Evolutionary conservation across 2,797 vertebrate genomes (phyloP), one percentile per base, ranked within the genome.

Genomic region (Syngnathus rostellatus): DNA sequence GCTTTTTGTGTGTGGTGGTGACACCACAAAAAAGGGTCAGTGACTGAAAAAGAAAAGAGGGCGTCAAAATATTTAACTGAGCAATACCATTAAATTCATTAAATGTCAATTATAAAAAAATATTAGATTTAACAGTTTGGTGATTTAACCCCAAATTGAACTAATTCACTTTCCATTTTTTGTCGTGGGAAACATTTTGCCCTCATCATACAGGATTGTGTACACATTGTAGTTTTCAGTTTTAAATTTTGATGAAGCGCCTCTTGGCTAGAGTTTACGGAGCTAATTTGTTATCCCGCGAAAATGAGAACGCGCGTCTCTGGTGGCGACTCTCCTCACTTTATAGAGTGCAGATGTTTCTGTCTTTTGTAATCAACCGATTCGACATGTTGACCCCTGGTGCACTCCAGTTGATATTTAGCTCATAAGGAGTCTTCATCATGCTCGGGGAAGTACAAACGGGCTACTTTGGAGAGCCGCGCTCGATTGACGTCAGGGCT

Each of bases 351-450:
- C 64, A 65, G 64, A 65, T 65, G 64, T 65, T 45, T 23, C 48
- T 74, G 62, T 50, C 53, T 70, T 58, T 45, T 67, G 63, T 53
- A 53, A 71, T 71, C 17, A 62, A 67, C 62, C 68, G 60, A 71
- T 21, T 51, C 40, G 60, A 62, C 60, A 14, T 62, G 59, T 45
- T 62, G 40, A 43, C 41, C 16, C 3, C 3, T 19, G 45, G 43
- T 66, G 14, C 64, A 43, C 51, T 45, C 59, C 7, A 43, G 16
- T 51, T 21, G 55, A 59, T 31, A 69, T 63, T 64, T 23, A 54
- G 21, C 67, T 67, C 31, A 62, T 65, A 38, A 14, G 67, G 40
- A 68, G 38, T 5, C 21, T 57, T 69, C 16, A 64, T 21, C 3
- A n/a, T 21, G 21, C 21, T 21, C 17, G 67, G 63, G 63, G 39